These are phyloP conservation scores for Salvelinus sp. DNA, from an alignment of 2,113 vertebrate genomes.

Conservation along the genomic window DNA sequence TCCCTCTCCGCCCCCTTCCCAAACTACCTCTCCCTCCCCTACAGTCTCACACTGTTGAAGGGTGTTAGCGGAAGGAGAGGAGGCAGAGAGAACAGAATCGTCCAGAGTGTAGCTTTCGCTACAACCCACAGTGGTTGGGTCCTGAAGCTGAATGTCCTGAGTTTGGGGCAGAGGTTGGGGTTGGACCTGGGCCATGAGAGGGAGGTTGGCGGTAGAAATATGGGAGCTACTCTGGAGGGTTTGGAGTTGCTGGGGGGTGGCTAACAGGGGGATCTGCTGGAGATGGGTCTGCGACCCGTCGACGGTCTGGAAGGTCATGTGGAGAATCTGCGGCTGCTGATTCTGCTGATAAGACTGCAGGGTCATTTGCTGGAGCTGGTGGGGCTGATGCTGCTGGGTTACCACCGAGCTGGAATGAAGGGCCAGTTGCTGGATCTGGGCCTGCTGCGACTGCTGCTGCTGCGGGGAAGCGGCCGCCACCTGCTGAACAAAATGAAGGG, in stretches of 20 bases:
- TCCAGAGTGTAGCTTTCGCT: constrained; percentile 61
- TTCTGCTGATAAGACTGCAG: constrained; percentile 56
- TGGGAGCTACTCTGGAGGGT: constrained; percentile 48
- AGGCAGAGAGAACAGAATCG: constrained; percentile 54
- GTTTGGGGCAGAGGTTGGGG: constrained; percentile 48
- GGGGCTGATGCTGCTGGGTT: constrained; percentile 62
- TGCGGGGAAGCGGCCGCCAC: constrained; percentile 39
- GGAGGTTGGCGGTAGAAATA: constrained; percentile 40
- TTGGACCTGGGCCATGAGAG: constrained; percentile 60
- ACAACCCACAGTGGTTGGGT: constrained; percentile 37
- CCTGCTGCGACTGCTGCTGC: constrained; percentile 61
- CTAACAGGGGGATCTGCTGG: constrained; percentile 68
- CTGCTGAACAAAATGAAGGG: constrained; percentile 69
- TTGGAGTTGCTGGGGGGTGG: constrained; percentile 63
- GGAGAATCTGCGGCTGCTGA: constrained; percentile 65
- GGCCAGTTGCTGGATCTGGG: constrained; percentile 68
- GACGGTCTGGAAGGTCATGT: constrained; percentile 74
- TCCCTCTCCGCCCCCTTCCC: constrained; percentile 42
- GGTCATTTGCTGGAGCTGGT: constrained; percentile 74
- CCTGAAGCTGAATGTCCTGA: background rate
- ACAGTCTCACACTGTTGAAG: constrained; percentile 68
- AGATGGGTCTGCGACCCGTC: constrained; percentile 63
- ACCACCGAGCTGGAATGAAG: constrained; percentile 58
- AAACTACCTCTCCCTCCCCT: constrained; percentile 49
- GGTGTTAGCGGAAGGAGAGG: constrained; percentile 56